Base-by-base conservation (phyloP, 64 coral and sea anemone genomes). In the Stichodactyla mertensii region DNA sequence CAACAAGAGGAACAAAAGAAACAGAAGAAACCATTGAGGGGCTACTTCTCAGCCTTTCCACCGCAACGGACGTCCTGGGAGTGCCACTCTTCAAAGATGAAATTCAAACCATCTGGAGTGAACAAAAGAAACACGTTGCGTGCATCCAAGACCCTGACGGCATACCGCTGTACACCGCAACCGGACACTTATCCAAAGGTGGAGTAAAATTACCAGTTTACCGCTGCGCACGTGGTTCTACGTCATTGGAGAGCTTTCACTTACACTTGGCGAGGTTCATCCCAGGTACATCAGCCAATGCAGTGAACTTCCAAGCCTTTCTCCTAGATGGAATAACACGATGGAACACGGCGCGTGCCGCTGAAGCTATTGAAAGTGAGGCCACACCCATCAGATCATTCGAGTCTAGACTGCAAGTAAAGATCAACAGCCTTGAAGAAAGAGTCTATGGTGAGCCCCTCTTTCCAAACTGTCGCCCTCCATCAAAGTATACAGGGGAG, bases 241-340 rank as follows among this genome's bases (percentile, higher is more conserved):
- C 92, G 0, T 90, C 66, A 10, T 55, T 87, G 57, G 92, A 94
- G 64, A 82, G 77, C 0, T 94, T 94, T 20, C 88, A 94, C 31
- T 54, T 94, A 0, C 92, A 94, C 64, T 31, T 89, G 18, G 78
- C 77, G 12, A 80, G 54, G 28, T 88, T 88, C 20, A 88, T 88
- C 4, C n/a, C 87, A 52, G 86, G 64, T 67, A 82, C 62, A 7
- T 23, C 61, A 14, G 93, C 89, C 7, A 89, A 83, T 77, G 89
- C 82, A 10, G 11, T 80, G 0, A 67, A 95, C 61, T 92, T 51
- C 13, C 77, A 88, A 51, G 87, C 77, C 20, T 88, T 55, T 51
- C 77, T 88, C 9, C 87, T 88, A 11, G 87, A 88, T 7, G 77
- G 87, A 18, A 52, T 88, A 16, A 51, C 58, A n/a, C 20, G 54